phyloP scores from a whole-genome alignment of 2,888 invertebrate species.

The Cephus pulcher region DNA sequence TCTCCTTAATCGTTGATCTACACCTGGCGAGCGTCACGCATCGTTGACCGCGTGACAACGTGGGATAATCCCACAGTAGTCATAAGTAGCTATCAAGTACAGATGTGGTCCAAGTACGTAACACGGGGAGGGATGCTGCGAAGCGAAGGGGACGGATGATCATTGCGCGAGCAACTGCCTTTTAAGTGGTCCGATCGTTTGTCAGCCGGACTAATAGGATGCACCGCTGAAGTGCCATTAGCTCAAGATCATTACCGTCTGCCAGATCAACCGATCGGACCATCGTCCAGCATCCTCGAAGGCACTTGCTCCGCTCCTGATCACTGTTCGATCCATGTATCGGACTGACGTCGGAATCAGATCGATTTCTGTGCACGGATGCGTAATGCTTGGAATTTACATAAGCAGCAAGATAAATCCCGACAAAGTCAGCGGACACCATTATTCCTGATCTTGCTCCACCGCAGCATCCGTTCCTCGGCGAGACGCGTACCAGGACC shows the following conservation, averaged over 20 bases:
- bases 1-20: neutral
- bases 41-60: slow-evolving; percentile 28
- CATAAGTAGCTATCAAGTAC: neutral
- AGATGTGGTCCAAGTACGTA: neutral
- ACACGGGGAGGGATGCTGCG: neutral
- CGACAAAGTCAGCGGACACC: neutral
- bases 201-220: slow-evolving; percentile 30
- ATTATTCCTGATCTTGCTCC: neutral
- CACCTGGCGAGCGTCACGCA: slow-evolving; percentile 13
- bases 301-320: neutral
- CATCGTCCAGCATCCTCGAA: neutral
- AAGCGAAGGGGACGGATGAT: slow-evolving; percentile 26
- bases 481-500: neutral
- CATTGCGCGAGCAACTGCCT: slow-evolving; percentile 42
- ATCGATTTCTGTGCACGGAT: neutral
- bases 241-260: neutral
- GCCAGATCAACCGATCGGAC: neutral
- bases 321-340: too few species aligned
- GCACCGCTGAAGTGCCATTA: slow-evolving; percentile 10
- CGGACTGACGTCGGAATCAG: too few species aligned
- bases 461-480: neutral
- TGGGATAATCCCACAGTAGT: neutral
- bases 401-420: neutral
- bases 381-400: neutral
- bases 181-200: slow-evolving; percentile 43